phyloP scores from a whole-genome alignment of 2,797 vertebrate genomes.

The Leptodactylus fallax region DNA sequence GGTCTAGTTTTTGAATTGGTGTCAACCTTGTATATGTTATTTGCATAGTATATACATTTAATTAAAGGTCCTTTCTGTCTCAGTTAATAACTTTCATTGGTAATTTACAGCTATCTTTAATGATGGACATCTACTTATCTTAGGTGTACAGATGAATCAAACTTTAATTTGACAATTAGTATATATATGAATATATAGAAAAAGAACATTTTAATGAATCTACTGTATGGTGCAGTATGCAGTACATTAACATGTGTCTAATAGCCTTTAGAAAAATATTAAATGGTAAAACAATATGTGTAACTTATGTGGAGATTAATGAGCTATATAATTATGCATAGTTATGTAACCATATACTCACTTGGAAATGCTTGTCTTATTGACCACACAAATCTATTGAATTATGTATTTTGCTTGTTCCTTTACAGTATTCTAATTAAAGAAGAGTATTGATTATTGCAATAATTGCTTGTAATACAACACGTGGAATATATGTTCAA shows the following conservation, averaged over 20 bases:
- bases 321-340: conserved; percentile 10
- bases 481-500: conserved; percentile 40
- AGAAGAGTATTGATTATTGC: conserved; percentile 51
- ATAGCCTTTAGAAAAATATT: not conserved
- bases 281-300: not conserved
- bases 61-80: no score
- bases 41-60: no score
- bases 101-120: not conserved
- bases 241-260: not conserved
- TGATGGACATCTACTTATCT: not conserved
- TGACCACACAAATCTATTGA: conserved; percentile 60
- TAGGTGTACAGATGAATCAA: no score
- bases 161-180: no score
- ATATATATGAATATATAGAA: not conserved
- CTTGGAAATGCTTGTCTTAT: conserved; percentile 34
- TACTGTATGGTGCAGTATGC: not conserved
- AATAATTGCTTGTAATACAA: conserved; percentile 57
- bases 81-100: not conserved
- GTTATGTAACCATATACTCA: conserved; percentile 24
- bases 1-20: not conserved
- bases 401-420: conserved; percentile 63
- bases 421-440: conserved; percentile 54
- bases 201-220: not conserved
- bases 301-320: not conserved
- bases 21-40: no score